A percentile compares a stretch with the other conserved stretches of the same genome.
Conservation (phyloP, 2,113 vertebrate genomes). For the Semicossyphus pulcher region DNA sequence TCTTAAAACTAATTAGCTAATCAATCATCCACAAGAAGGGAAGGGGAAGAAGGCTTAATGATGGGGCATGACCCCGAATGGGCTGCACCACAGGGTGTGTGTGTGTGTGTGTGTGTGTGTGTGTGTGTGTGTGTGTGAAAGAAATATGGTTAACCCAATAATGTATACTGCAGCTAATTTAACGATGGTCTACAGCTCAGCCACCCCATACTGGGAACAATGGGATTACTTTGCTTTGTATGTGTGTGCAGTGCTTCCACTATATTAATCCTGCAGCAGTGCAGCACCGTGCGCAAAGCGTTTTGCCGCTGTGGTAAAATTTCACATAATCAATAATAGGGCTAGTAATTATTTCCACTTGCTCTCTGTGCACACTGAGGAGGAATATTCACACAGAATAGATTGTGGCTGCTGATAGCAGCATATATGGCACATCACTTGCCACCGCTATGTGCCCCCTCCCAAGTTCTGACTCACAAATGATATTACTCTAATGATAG, state of each 20-base stretch:
- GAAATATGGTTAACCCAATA: constrained; percentile 8
- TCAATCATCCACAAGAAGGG: constrained; percentile 41
- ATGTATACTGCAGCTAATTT: constrained; percentile 6
- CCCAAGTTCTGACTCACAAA: too few relatives aligned
- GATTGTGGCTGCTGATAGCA: too few relatives aligned
- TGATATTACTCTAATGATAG: too few relatives aligned
- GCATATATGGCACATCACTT: too few relatives aligned
- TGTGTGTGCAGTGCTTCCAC: background rate
- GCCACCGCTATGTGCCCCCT: too few relatives aligned
- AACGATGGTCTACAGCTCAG: background rate
- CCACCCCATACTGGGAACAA: background rate
- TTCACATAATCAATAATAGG: too few relatives aligned
- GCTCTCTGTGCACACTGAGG: too few relatives aligned
- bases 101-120: background rate
- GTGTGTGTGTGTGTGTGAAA: background rate
- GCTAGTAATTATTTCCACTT: too few relatives aligned
- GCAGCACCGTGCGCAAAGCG: too few relatives aligned
- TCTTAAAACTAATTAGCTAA: constrained; percentile 59
- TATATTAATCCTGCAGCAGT: too few relatives aligned
- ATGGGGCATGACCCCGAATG: constrained; percentile 21
- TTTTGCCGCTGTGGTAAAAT: too few relatives aligned
- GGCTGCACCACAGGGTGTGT: constrained; percentile 1
- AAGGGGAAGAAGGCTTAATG: constrained; percentile 27
- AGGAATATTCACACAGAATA: too few relatives aligned
- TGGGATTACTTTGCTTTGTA: background rate